These are phyloP conservation scores for Leptodactylus fallax DNA, from an alignment of 2,797 vertebrate species.

Conservation along the genomic window DNA sequence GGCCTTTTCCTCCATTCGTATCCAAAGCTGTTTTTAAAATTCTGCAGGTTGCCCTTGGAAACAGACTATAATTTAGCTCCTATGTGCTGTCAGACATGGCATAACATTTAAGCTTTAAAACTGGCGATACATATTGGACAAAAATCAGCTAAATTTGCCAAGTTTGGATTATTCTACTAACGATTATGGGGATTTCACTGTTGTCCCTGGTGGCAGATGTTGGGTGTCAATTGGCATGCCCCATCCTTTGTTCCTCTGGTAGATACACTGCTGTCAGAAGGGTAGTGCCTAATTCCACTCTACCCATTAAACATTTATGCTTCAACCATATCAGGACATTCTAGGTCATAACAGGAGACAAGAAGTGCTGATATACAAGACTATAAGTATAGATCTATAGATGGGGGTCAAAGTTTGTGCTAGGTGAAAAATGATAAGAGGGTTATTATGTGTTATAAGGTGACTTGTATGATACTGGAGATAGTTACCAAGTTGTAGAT, in stretches of 20 bases:
- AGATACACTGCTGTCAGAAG: background rate
- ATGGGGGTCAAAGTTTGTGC: background rate
- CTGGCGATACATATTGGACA: too few species aligned
- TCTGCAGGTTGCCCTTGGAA: too few species aligned
- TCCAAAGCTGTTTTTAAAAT: too few species aligned
- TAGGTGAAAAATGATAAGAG: background rate
- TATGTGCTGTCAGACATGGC: too few species aligned
- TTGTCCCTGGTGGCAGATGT: too few species aligned
- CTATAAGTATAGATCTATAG: background rate
- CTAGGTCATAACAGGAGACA: background rate
- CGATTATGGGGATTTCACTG: too few species aligned
- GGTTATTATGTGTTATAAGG: background rate
- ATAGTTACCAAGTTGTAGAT: background rate
- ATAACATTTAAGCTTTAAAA: too few species aligned
- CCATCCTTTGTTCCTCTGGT: background rate
- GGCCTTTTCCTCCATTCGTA: too few species aligned
- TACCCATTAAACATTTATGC: background rate
- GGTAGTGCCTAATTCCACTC: background rate
- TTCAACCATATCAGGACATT: background rate
- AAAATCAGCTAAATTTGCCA: too few species aligned
- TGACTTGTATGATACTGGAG: background rate
- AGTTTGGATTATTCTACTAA: background rate
- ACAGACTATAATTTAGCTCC: too few species aligned
- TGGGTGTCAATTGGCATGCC: background rate
- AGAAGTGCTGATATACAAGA: background rate